Percentiles rank a stretch among this genome's conserved stretches.
Conservation (phyloP, 2,113 vertebrate genomes). For the Apaloderma vittatum region DNA sequence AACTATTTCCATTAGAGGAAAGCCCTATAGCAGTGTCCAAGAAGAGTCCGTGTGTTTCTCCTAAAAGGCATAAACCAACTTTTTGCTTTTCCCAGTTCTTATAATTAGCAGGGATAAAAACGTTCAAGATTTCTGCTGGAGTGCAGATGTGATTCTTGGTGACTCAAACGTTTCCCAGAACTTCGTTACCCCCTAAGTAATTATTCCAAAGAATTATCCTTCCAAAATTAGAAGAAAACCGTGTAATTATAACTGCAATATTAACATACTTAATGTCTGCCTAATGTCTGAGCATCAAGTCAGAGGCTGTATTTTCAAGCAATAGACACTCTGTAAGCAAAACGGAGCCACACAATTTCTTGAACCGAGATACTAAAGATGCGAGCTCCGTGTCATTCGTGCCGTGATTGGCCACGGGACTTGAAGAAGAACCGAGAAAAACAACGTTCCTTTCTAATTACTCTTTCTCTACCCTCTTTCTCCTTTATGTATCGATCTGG, state of each 20-base stretch:
- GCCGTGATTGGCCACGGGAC: neutral
- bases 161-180: conserved; percentile 59
- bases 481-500: neutral
- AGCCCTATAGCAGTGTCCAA: neutral
- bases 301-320: conserved; percentile 24
- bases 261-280: conserved; percentile 66
- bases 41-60: neutral
- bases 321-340: neutral
- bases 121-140: neutral
- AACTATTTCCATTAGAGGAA: neutral
- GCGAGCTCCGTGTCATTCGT: neutral
- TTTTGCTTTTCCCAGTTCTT: neutral
- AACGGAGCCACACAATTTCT: neutral
- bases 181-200: conserved; percentile 32
- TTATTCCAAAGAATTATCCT: conserved; percentile 55
- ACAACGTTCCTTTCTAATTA: neutral
- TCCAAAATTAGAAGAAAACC: conserved; percentile 65
- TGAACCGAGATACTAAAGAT: neutral
- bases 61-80: conserved; percentile 13
- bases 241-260: conserved; percentile 59
- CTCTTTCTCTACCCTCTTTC: conserved; percentile 12
- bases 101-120: conserved; percentile 27
- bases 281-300: conserved; percentile 55
- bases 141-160: conserved; percentile 61
- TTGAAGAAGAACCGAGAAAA: neutral